Conservation (phyloP, 2,888 invertebrate species). For the Syrista parreyssii region DNA sequence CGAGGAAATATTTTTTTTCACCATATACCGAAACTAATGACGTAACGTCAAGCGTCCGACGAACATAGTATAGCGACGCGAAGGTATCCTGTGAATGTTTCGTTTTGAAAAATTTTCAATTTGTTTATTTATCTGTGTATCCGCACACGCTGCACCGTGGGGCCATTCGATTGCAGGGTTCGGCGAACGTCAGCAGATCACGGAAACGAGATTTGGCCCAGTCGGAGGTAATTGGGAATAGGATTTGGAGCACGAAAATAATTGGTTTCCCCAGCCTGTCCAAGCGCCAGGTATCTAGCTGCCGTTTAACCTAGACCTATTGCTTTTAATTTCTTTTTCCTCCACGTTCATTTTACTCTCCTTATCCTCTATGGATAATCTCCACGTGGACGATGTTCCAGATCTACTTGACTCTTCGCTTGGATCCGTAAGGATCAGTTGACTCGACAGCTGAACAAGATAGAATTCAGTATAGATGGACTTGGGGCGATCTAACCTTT, state of each 20-base stretch:
- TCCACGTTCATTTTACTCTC: neutral
- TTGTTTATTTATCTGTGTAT: conserved; percentile 43
- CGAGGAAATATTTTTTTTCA: neutral
- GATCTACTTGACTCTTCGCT: too few relatives aligned
- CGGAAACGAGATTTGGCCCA: conserved; percentile 12
- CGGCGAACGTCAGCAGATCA: conserved; percentile 38
- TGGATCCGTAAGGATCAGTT: neutral
- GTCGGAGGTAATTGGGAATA: conserved; percentile 53
- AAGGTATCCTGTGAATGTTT: neutral
- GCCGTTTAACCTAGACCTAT: conserved; percentile 47
- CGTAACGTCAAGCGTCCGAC: neutral
- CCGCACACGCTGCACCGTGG: neutral
- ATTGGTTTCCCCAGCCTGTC: conserved; percentile 45
- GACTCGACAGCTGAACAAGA: neutral
- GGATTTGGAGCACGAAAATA: conserved; percentile 61
- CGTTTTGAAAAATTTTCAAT: conserved; percentile 16
- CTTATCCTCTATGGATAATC: neutral
- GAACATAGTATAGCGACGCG: neutral
- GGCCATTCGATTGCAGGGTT: conserved; percentile 11
- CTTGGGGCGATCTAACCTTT: too few relatives aligned
- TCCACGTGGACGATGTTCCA: neutral
- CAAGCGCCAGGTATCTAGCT: conserved; percentile 33
- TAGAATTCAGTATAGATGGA: neutral
- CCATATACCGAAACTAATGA: neutral
- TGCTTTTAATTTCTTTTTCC: neutral